phyloP scores from a whole-genome alignment of 2,797 vertebrate species.

The Moxostoma hubbsi region DNA sequence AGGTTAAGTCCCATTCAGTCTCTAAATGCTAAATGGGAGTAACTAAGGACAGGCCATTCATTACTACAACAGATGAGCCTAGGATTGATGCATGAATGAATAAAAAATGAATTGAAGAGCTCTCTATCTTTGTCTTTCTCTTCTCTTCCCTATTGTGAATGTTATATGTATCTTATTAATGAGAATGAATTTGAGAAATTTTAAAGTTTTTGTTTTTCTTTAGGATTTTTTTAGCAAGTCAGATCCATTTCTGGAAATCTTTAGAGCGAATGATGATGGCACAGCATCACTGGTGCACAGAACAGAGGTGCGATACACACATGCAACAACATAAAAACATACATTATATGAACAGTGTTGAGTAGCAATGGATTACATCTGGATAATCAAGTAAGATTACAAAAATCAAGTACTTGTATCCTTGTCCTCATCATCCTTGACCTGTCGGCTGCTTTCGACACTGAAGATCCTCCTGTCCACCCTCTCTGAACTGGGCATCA shows the following conservation, averaged over 20 bases:
- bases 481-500: no score
- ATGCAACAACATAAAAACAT: neutral
- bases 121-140: neutral
- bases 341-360: neutral
- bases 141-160: neutral
- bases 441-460: no score
- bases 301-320: conserved; percentile 86
- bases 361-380: no score
- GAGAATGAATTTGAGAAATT: neutral
- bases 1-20: neutral
- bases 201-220: conserved; percentile 60
- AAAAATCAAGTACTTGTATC: no score
- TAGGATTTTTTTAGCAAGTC: conserved; percentile 99
- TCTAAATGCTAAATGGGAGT: neutral
- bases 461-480: no score
- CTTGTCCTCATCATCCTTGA: no score
- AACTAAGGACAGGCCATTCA: neutral
- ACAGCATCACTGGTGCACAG: conserved; percentile 96
- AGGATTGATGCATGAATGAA: neutral
- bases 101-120: conserved; percentile 5
- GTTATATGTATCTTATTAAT: neutral
- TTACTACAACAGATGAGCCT: neutral
- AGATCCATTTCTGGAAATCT: conserved; percentile 98
- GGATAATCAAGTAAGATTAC: no score
- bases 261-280: conserved; percentile 94